Percentiles rank a stretch among this genome's conserved stretches.
Conservation (phyloP, 2,888 invertebrate species). For the Hesperia comma region DNA sequence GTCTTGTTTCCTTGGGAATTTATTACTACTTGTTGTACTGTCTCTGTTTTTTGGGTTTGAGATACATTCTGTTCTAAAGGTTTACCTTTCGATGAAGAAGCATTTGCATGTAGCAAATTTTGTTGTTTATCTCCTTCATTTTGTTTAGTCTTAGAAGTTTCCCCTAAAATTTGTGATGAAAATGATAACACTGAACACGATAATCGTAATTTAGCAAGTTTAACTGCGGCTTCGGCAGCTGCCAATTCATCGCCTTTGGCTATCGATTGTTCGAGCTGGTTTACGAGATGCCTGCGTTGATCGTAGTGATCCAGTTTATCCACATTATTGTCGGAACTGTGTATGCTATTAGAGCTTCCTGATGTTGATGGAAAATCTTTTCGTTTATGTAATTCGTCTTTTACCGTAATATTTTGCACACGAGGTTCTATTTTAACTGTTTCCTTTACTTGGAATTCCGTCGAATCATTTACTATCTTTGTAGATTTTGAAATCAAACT, state of each 20-base stretch:
- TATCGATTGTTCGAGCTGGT: slow-evolving; percentile 90
- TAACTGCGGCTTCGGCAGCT: slow-evolving; percentile 90
- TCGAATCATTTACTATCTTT: slow-evolving; percentile 3
- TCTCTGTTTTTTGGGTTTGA: background rate
- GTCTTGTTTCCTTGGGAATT: background rate
- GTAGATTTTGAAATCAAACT: background rate
- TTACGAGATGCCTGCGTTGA: slow-evolving; percentile 80
- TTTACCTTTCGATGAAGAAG: background rate
- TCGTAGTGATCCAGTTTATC: slow-evolving; percentile 58
- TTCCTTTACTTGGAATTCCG: background rate
- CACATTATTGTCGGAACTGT: slow-evolving; percentile 32
- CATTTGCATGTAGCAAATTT: background rate
- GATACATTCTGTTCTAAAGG: background rate
- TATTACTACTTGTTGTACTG: background rate
- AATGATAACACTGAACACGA: slow-evolving; percentile 87
- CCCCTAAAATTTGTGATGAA: slow-evolving; percentile 71
- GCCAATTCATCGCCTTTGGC: slow-evolving; percentile 89
- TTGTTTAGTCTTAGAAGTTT: slow-evolving; percentile 46
- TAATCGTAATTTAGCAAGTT: slow-evolving; percentile 89
- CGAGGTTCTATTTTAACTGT: background rate
- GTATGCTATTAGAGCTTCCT: background rate
- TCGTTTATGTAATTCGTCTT: background rate
- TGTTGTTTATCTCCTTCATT: slow-evolving; percentile 4
- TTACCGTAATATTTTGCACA: background rate
- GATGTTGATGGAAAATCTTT: slow-evolving; percentile 23